Percentiles rank a stretch among this genome's conserved stretches.
Conservation (phyloP, 2,113 vertebrate species). For the Gorilla gorilla region DNA sequence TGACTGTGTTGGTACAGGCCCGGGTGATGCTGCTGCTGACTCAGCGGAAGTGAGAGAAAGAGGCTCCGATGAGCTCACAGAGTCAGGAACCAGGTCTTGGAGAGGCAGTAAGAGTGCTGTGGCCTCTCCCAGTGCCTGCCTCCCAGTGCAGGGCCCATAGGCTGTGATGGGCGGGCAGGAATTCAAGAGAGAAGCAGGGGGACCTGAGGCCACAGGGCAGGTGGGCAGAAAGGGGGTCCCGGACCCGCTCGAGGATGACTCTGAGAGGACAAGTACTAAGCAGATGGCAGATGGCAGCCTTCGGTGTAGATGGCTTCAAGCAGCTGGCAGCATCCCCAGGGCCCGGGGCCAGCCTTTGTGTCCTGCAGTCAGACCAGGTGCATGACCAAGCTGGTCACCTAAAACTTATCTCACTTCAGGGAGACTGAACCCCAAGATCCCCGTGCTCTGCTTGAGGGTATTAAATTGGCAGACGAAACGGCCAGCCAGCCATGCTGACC, state of each 20-base stretch:
- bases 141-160: fast-evolving
- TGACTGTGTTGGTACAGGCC: not conserved
- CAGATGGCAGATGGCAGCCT: not conserved
- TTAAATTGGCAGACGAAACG: not conserved
- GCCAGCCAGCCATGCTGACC: not conserved
- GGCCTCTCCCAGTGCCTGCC: not conserved
- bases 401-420: not conserved
- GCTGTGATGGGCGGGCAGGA: not conserved
- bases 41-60: not conserved
- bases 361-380: not conserved
- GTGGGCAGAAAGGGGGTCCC: not conserved
- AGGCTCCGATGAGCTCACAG: fast-evolving
- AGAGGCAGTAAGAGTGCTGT: not conserved
- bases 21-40: not conserved
- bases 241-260: fast-evolving
- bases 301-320: not conserved
- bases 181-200: not conserved
- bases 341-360: not conserved
- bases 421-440: not conserved
- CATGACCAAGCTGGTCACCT: not conserved
- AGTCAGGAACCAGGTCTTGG: not conserved
- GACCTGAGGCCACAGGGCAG: not conserved
- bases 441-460: fast-evolving
- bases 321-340: not conserved
- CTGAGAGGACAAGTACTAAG: not conserved